Base-by-base conservation (phyloP, 2,113 vertebrate genomes). In the Lepus timidus region DNA sequence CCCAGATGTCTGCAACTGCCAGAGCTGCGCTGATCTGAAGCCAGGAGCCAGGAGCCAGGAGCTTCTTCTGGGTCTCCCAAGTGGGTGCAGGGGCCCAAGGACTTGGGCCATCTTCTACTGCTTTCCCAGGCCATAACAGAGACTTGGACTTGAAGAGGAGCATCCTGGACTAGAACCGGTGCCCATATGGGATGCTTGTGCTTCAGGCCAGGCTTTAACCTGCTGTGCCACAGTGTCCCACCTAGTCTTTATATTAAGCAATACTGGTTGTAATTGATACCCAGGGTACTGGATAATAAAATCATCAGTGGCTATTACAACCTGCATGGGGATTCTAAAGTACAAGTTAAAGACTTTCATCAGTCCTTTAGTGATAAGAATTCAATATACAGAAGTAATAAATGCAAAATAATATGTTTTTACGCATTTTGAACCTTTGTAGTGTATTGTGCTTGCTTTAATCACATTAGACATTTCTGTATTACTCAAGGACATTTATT, bases 401-500 rank as follows among this genome's bases (percentile, higher is more conserved):
- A 88, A 76, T 75, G 4, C 58, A 93, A 79, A 85, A 33, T n/a
- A 84, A 29, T 93, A 36, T 0, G 9, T 36, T 44, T 44, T 84
- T 52, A 29, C 17, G 86, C 6, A 52, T 89, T 86, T 85, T n/a
- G 20, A 85, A 55, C 8, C 27, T 36, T 20, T 58, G 25, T 75
- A 20, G 39, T 85, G 80, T 70, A 92, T 22, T 11, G 7, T 91
- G 36, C 75, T 92, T 91, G 65, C 17, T 51, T 95, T 75, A 86
- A 76, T 93, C 79, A 70, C 11, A 70, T 95, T 85, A 79, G 44
- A 82, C 31, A 74, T 23, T 73, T 16, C 4, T 83, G 31, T 95
- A 33, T 92, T 83, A 31, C 10, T 88, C 31, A 76, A 93, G 82
- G 27, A 90, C 49, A 67, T 73, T 91, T 81, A 85, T 84, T 92